Base-by-base conservation (phyloP, 2,113 vertebrate genomes). In the Oryzias melastigma region DNA sequence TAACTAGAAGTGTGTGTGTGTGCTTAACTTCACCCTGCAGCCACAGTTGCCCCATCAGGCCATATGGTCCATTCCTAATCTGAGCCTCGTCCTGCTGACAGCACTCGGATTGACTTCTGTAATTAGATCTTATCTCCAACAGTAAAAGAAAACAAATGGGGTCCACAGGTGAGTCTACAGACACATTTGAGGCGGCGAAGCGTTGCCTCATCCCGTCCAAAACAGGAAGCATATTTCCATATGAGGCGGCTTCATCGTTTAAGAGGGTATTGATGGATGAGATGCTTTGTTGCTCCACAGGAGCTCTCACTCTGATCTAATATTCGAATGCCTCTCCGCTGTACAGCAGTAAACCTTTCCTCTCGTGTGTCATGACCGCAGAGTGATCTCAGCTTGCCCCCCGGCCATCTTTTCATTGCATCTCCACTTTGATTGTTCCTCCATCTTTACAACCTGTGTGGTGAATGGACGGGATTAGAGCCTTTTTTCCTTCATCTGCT, bases 11-110 rank as follows among this genome's bases (percentile, higher is more conserved):
- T 52, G 45, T 55, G 68, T 56, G 68, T 56, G 68, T 60, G 45
- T 52, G 68, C 50, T 44, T 14, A 44, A 44, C 14, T 44, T 44
- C 43, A 44, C 43, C 43, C 43, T 65, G 63, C 42, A 79, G 72
- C 81, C 74, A 73, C 65, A 60, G 77, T 85, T 69, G 67, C 73
- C 75, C 83, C 79, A 81, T 69, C 76, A 61, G 58, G 76, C 87
- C 89, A 90, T 89, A 87, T 90, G 88, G 85, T 68, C 43, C 18
- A 7, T 58, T 66, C 75, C 79, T 87, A 86, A 91, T 89, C 83
- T 82, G 61, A 78, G 68, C 74, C 69, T 51, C 53, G 53, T 86
- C 86, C 84, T 78, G 82, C 87, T 90, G 85, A 85, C 82, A 71
- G 68, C 77, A 73, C 85, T 52, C 65, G 73, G 82, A 77, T 73